Percentiles rank a stretch among this genome's conserved stretches.
phyloP scores from a whole-genome alignment of 1,140 invertebrate species.

The Drosophila mojavensis region DNA sequence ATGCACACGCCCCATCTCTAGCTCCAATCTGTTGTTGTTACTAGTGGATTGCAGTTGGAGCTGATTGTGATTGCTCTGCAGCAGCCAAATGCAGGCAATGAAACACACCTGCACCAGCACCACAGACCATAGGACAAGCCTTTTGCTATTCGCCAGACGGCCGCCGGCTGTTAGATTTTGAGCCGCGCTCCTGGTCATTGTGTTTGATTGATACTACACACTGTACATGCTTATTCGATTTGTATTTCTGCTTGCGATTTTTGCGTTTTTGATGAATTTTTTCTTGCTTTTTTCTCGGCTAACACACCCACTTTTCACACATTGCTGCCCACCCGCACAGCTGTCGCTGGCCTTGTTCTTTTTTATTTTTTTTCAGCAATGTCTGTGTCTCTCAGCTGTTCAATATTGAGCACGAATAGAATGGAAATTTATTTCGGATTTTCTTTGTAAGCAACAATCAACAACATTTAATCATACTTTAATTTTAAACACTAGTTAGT shows the following conservation, averaged over 20 bases:
- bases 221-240: conserved; percentile 3
- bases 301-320: conserved; percentile 66
- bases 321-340: conserved; percentile 51
- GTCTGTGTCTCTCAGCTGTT: conserved; percentile 27
- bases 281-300: conserved; percentile 15
- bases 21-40: conserved; percentile 1
- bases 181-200: conserved; percentile 53
- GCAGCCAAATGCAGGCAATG: conserved; percentile 73
- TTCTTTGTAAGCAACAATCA: neutral
- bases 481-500: neutral
- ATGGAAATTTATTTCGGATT: neutral
- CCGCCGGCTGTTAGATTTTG: conserved; percentile 25
- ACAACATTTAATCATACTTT: neutral
- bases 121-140: conserved; percentile 71
- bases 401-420: neutral
- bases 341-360: conserved; percentile 34
- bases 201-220: conserved; percentile 10
- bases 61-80: conserved; percentile 56
- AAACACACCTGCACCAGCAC: conserved; percentile 69
- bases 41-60: conserved; percentile 31
- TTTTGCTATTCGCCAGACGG: conserved; percentile 66
- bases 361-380: neutral
- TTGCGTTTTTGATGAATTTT: conserved; percentile 14
- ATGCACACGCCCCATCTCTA: conserved; percentile 34
- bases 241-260: conserved; percentile 23